These are phyloP conservation scores for Branchinecta lindahli DNA, from an alignment of 1,140 invertebrate genomes.

Conservation along the genomic window DNA sequence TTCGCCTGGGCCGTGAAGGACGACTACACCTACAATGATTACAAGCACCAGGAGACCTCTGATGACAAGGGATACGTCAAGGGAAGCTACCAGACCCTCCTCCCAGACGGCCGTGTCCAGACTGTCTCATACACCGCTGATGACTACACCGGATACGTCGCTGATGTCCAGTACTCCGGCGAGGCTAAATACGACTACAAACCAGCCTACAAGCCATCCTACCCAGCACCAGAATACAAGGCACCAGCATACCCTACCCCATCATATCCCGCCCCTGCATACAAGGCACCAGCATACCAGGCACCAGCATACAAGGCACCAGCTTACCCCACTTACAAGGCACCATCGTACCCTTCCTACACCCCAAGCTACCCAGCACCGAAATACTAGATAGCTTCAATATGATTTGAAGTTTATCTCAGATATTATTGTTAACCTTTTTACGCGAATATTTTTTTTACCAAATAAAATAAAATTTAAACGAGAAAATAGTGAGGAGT, in stretches of 20 bases:
- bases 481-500: too few species aligned
- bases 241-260: constrained; percentile 13
- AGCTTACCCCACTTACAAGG: too few species aligned
- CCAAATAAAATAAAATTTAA: too few species aligned
- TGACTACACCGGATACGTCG: constrained; percentile 22
- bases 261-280: constrained; percentile 15
- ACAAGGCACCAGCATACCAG: constrained; percentile 14
- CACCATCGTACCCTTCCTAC: too few species aligned
- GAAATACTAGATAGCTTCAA: too few species aligned
- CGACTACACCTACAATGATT: constrained; percentile 48
- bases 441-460: too few species aligned
- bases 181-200: constrained; percentile 20
- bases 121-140: constrained; percentile 22
- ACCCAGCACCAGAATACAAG: constrained; percentile 17
- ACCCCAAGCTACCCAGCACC: too few species aligned
- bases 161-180: constrained; percentile 23
- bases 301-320: constrained; percentile 14
- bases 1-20: constrained; percentile 57
- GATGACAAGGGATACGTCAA: constrained; percentile 40
- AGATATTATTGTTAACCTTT: too few species aligned
- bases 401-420: too few species aligned
- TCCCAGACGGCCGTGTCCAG: constrained; percentile 48
- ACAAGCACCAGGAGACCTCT: constrained; percentile 49
- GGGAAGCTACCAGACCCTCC: constrained; percentile 53
- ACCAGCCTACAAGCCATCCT: constrained; percentile 20